Evolutionary conservation across 2,797 vertebrate species (phyloP), one percentile per base, ranked within the genome.

Genomic region (Syndactyla subalaris): DNA sequence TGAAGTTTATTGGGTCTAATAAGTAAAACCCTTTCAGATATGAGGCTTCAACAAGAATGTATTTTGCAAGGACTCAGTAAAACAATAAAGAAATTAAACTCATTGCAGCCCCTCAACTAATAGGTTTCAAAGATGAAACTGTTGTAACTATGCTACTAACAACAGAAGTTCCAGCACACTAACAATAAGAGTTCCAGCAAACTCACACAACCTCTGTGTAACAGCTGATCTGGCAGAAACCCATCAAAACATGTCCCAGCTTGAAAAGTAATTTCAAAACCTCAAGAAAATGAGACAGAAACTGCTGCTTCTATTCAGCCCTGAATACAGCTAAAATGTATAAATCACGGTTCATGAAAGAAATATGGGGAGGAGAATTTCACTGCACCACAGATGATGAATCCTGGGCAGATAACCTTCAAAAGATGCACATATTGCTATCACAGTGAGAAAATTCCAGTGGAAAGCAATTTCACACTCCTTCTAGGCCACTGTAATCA

Each of bases 401-500:
- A 88, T 86, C 81, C 88, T 49, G 19, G 38, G 65, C 57, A 92
- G 77, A 79, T 80, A 95, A 77, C 71, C 90, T 94, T 93, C 86
- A 94, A 77, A 91, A 89, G 88, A 81, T 38, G 51, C 58, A 75
- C 49, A 39, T 68, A 43, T 14, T 26, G 24, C 88, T 87, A 55
- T 89, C 65, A 74, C 61, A 75, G 78, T 26, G 74, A 95, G 68
- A 91, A 95, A 91, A 89, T 87, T 92, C 83, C 73, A 66, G 19
- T 38, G 68, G 61, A 93, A 96, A 85, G 89, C 75, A 93, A 95
- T 92, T 94, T 96, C 75, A 93, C 48, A n/a, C 57, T 85, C 55
- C 55, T 85, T 55, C 61, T 10, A 52, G 36, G 20, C 32, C 62
- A 51, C 89, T 52, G 55, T 66, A 93, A 94, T 93, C 91, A 92